phyloP scores from a whole-genome alignment of 2,113 vertebrate genomes.

The Monopterus albus region DNA sequence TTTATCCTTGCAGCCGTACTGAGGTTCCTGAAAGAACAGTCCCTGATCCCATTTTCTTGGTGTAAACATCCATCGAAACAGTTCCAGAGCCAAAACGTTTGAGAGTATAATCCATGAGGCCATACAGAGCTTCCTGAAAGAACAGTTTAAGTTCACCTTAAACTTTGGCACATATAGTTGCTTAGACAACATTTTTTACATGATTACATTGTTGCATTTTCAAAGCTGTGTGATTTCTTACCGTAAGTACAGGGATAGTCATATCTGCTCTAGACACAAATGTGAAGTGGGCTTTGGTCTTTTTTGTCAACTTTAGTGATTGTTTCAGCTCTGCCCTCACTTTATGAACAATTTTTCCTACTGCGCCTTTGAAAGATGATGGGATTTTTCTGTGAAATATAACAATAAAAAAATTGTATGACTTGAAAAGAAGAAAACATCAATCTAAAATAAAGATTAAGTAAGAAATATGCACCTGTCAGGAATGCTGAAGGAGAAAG shows the following conservation, averaged over 20 bases:
- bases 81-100: constrained; percentile 71
- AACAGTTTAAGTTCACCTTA: too few relatives aligned
- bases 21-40: constrained; percentile 66
- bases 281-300: constrained; percentile 53
- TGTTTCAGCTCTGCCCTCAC: constrained; percentile 70
- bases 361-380: constrained; percentile 57
- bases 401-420: neutral
- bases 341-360: constrained; percentile 68
- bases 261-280: constrained; percentile 71
- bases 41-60: constrained; percentile 27
- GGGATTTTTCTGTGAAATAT: constrained; percentile 65
- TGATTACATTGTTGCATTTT: fast-evolving
- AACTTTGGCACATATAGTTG: too few relatives aligned
- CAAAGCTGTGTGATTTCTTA: constrained; percentile 23
- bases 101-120: constrained; percentile 62
- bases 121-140: constrained; percentile 69
- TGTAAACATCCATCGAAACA: constrained; percentile 65
- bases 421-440: fast-evolving
- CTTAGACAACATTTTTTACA: neutral
- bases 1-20: constrained; percentile 67
- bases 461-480: constrained; percentile 41
- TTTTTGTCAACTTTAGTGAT: constrained; percentile 56
- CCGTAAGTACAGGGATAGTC: constrained; percentile 62
- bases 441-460: neutral
- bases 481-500: constrained; percentile 75